A percentile compares a stretch with the other conserved stretches of the same genome.
phyloP scores from a whole-genome alignment of 2,888 invertebrate genomes.

The Cyrtodaria siliqua region DNA sequence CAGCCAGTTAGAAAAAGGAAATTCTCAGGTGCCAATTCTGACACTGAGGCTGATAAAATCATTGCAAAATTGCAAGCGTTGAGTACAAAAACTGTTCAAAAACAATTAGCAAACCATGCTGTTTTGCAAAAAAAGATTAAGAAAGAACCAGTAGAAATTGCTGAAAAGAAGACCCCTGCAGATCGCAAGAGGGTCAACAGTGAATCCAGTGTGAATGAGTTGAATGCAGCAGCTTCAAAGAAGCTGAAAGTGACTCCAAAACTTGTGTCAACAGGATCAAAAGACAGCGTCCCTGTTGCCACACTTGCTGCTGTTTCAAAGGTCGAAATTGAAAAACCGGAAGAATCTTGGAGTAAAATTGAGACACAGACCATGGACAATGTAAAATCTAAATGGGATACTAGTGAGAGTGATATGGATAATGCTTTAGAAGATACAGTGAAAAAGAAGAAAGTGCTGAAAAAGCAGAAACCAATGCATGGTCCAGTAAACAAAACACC shows the following conservation, averaged over 20 bases:
- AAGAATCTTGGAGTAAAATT: constrained; percentile 80
- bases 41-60: constrained; percentile 59
- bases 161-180: constrained; percentile 55
- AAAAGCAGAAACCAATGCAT: constrained; percentile 20
- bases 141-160: constrained; percentile 57
- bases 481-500: constrained; percentile 20
- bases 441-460: constrained; percentile 19
- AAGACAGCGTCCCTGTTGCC: constrained; percentile 28
- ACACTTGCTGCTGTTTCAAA: constrained; percentile 11
- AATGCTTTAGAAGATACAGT: constrained; percentile 63
- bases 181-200: constrained; percentile 74
- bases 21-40: constrained; percentile 45
- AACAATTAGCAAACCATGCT: constrained; percentile 24
- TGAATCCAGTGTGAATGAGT: constrained; percentile 70
- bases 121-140: constrained; percentile 47
- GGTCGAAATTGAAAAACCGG: constrained; percentile 45
- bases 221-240: constrained; percentile 60
- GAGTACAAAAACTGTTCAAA: constrained; percentile 39
- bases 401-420: constrained; percentile 81
- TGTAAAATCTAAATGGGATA: constrained; percentile 82
- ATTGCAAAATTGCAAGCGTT: constrained; percentile 55
- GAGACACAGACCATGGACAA: constrained; percentile 74
- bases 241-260: constrained; percentile 61
- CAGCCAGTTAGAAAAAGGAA: constrained; percentile 35
- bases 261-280: constrained; percentile 31